Evolutionary conservation across 2,888 invertebrate species (phyloP).

Genomic region (Drosophila putrida): DNA sequence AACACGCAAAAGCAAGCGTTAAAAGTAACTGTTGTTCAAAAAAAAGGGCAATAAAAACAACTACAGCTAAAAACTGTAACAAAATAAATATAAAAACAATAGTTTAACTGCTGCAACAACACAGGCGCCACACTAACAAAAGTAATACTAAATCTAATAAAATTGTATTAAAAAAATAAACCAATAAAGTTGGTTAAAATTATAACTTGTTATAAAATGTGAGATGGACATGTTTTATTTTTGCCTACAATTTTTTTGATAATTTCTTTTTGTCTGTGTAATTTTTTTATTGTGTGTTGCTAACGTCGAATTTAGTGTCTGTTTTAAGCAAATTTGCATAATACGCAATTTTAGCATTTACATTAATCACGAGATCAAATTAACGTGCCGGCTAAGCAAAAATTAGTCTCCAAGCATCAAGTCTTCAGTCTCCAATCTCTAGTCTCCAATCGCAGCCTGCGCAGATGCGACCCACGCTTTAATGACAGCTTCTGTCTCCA

Average conservation of each 20-base stretch:
- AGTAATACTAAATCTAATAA: slow-evolving; percentile 26
- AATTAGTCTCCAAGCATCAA: neutral
- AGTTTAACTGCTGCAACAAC: slow-evolving; percentile 9
- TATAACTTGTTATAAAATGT: slow-evolving; percentile 29
- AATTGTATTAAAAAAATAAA: neutral
- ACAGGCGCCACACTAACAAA: slow-evolving; percentile 25
- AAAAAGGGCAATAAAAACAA: slow-evolving; percentile 15
- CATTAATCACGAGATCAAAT: slow-evolving; percentile 42
- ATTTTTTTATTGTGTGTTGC: slow-evolving; percentile 23
- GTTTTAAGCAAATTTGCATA: slow-evolving; percentile 32
- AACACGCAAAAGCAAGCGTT: slow-evolving; percentile 23
- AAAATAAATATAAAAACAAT: slow-evolving; percentile 14
- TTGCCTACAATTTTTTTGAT: slow-evolving; percentile 9
- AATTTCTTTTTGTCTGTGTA: slow-evolving; percentile 22
- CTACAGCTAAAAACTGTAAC: neutral
- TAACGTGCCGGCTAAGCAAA: slow-evolving; percentile 17
- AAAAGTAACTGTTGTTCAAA: slow-evolving; percentile 53
- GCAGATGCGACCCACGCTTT: slow-evolving; percentile 18
- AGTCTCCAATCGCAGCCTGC: slow-evolving; percentile 14
- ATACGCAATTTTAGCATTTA: slow-evolving; percentile 24
- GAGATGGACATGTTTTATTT: slow-evolving; percentile 31
- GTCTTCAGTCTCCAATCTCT: neutral
- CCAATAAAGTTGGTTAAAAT: slow-evolving; percentile 8
- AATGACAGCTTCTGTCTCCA: slow-evolving; percentile 11
- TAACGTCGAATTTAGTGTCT: slow-evolving; percentile 13